Percentiles rank a stretch among this genome's conserved stretches.
Evolutionary conservation across 2,113 vertebrate species (phyloP).

Genomic region (Lagenorhynchus albirostris): DNA sequence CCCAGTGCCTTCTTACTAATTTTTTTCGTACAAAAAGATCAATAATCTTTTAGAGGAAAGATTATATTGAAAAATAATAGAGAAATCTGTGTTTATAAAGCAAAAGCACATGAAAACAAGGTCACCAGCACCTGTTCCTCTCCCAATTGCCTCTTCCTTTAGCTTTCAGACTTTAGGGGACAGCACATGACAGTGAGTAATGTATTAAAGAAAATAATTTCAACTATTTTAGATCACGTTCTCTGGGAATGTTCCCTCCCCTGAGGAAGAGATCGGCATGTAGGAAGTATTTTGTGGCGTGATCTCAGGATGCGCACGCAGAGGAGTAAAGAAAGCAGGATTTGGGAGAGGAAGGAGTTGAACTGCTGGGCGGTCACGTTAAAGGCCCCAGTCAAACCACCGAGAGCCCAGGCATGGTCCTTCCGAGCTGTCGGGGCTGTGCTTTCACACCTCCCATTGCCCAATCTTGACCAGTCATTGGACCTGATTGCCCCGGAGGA

Average conservation of each 20-base stretch:
- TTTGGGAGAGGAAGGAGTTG: not conserved
- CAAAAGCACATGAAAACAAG: not conserved
- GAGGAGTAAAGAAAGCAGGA: not conserved
- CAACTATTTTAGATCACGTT: not conserved
- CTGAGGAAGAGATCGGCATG: not conserved
- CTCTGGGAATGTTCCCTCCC: not conserved
- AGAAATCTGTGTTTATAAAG: not conserved
- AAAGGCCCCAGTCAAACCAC: not conserved
- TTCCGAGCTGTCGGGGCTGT: not conserved
- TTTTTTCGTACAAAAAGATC: not conserved
- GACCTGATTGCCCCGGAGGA: not conserved
- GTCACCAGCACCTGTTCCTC: not conserved
- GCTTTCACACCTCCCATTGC: not conserved
- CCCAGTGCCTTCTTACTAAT: not conserved
- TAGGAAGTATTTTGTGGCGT: not conserved
- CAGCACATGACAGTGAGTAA: not conserved
- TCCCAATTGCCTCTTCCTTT: not conserved
- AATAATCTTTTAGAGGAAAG: not conserved
- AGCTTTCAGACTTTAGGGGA: not conserved
- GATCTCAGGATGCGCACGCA: not conserved
- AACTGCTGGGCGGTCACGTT: too few relatives aligned
- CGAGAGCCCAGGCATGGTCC: rapidly evolving
- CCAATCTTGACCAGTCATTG: not conserved
- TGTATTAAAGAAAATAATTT: not conserved
- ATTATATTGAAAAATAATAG: not conserved